Conservation (phyloP, 2,888 invertebrate species). For the Netelia virgata region DNA sequence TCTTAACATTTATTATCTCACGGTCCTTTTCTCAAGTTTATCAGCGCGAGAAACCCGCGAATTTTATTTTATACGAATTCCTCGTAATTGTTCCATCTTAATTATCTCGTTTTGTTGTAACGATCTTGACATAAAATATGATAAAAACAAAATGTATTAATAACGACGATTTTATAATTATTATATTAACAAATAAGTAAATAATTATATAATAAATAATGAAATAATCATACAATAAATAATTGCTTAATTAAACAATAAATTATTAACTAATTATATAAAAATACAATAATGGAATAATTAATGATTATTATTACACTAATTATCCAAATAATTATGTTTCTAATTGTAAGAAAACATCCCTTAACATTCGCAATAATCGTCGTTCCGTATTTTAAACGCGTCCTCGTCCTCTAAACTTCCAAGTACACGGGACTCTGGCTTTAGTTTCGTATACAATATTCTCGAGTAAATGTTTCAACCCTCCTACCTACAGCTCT, state of each 20-base stretch:
- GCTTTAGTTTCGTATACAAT: background rate
- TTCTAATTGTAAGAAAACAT: too few relatives aligned
- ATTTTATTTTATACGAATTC: background rate
- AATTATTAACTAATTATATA: too few relatives aligned
- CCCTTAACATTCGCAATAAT: background rate
- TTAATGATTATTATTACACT: too few relatives aligned
- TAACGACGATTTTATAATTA: too few relatives aligned
- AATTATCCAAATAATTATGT: too few relatives aligned
- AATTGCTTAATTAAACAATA: too few relatives aligned
- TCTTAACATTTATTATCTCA: background rate
- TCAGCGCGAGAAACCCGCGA: too few relatives aligned
- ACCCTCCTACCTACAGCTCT: background rate
- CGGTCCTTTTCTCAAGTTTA: background rate
- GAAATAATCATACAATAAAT: too few relatives aligned
- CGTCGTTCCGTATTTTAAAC: background rate
- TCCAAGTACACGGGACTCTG: background rate
- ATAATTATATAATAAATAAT: background rate
- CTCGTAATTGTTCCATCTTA: background rate
- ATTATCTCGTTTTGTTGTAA: background rate
- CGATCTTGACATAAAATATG: background rate
- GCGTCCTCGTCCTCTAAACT: background rate
- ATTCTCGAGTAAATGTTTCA: slow-evolving; percentile 8
- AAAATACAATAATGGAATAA: too few relatives aligned
- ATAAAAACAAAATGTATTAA: background rate
- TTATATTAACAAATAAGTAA: background rate